These are phyloP conservation scores for Drosophila pallidifrons DNA, from an alignment of 1,140 invertebrate genomes.

Conservation along the genomic window DNA sequence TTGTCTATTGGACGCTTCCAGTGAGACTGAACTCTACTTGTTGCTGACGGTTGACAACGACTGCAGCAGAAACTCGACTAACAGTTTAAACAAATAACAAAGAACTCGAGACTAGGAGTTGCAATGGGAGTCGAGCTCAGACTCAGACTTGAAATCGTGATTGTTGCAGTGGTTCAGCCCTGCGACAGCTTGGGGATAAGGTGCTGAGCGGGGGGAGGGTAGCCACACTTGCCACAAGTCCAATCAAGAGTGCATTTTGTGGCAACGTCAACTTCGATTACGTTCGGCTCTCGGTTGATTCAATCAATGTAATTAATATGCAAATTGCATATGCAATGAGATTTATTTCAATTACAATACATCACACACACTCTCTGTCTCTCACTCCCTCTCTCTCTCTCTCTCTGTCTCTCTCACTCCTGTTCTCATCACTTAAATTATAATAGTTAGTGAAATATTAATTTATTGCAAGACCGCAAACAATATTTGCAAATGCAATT, in stretches of 20 bases:
- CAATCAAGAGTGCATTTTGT: conserved; percentile 13
- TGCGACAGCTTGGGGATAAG: conserved; percentile 5
- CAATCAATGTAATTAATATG: conserved; percentile 18
- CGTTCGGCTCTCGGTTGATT: neutral
- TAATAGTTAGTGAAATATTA: conserved; percentile 7
- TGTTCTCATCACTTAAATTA: neutral
- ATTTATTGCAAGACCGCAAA: conserved; percentile 4
- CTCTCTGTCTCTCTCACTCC: neutral
- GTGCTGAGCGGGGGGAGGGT: neutral
- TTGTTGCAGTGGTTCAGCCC: neutral
- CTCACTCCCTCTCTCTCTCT: neutral
- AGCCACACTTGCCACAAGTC: conserved; percentile 20
- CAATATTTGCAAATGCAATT: conserved; percentile 13
- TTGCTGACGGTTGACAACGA: conserved; percentile 17
- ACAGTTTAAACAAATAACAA: conserved; percentile 12
- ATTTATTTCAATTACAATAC: conserved; percentile 1
- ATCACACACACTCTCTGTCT: neutral
- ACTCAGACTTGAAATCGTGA: neutral
- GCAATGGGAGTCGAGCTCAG: neutral
- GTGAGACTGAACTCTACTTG: conserved; percentile 44
- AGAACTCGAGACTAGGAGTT: neutral
- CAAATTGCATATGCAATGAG: conserved; percentile 34
- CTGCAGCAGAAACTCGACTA: conserved; percentile 18
- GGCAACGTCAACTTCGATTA: conserved; percentile 27
- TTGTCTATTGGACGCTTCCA: conserved; percentile 50